A percentile compares a stretch with the other conserved stretches of the same genome.
Conservation (phyloP, 2,888 invertebrate species). For the Dendrolimus houi region DNA sequence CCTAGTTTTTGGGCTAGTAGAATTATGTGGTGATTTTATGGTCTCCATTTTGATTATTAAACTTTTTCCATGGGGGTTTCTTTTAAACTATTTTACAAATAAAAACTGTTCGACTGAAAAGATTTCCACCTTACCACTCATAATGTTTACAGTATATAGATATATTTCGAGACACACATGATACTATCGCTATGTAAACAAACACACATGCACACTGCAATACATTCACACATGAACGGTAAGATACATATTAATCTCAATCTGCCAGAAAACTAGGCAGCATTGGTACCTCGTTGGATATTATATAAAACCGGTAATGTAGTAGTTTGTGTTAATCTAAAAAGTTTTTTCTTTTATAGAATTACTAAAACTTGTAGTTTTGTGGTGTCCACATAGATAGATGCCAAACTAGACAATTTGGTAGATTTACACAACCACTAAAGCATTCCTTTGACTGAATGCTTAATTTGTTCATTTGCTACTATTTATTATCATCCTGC, state of each 20-base stretch:
- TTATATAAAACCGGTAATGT: slow-evolving; percentile 37
- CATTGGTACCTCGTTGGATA: slow-evolving; percentile 25
- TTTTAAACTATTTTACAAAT: too few species aligned
- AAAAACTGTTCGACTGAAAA: too few species aligned
- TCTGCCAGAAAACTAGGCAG: slow-evolving; percentile 17
- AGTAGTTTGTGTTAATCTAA: slow-evolving; percentile 51
- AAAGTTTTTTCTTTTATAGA: slow-evolving; percentile 30
- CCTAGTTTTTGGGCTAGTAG: too few species aligned
- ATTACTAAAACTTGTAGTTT: slow-evolving; percentile 45
- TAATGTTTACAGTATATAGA: slow-evolving; percentile 5
- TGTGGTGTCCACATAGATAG: slow-evolving; percentile 45
- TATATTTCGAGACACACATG: slow-evolving; percentile 1
- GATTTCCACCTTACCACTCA: too few species aligned
- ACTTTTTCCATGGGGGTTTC: too few species aligned
- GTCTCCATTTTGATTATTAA: too few species aligned
- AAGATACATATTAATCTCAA: slow-evolving; percentile 22
- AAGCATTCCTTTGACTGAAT: slow-evolving; percentile 67
- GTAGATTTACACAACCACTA: slow-evolving; percentile 30
- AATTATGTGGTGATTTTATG: too few species aligned
- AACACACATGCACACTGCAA: slow-evolving; percentile 12
- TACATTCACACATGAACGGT: slow-evolving; percentile 21
- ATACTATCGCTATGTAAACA: slow-evolving; percentile 2
- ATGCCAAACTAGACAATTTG: slow-evolving; percentile 45
- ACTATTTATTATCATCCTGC: slow-evolving; percentile 20
- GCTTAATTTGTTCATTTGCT: slow-evolving; percentile 42